These are phyloP conservation scores for Drosophila repletoides DNA, from an alignment of 1,140 invertebrate species.

Conservation along the genomic window DNA sequence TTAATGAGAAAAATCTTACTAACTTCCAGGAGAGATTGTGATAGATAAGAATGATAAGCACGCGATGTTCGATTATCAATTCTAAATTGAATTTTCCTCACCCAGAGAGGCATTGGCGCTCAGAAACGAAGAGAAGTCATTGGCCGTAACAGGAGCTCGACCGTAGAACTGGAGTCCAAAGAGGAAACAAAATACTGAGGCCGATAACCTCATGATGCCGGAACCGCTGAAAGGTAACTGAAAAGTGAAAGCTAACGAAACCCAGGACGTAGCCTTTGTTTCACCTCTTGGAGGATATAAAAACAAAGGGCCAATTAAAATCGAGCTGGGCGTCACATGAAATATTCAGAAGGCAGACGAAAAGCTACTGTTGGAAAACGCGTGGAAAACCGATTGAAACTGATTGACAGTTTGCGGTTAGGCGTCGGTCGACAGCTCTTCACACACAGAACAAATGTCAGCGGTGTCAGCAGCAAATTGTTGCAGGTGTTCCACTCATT, in stretches of 20 bases:
- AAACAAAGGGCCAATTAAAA: conserved; percentile 59
- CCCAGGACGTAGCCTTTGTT: conserved; percentile 27
- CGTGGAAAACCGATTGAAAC: conserved; percentile 17
- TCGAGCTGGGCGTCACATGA: conserved; percentile 31
- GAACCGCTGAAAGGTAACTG: conserved; percentile 41
- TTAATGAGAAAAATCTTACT: background rate
- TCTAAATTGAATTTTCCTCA: conserved; percentile 69
- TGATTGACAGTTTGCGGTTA: conserved; percentile 81
- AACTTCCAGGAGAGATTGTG: no score
- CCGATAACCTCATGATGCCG: conserved; percentile 49
- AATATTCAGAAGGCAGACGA: conserved; percentile 55
- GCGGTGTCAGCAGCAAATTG: conserved; percentile 30
- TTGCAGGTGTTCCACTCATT: conserved; percentile 63
- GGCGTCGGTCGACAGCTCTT: conserved; percentile 33
- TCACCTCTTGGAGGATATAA: conserved; percentile 34
- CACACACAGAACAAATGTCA: conserved; percentile 30
- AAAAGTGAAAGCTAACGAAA: conserved; percentile 31
- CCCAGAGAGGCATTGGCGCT: conserved; percentile 88
- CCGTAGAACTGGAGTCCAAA: conserved; percentile 22
- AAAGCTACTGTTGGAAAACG: no score
- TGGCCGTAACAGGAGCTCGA: conserved; percentile 48
- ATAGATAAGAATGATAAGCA: no score
- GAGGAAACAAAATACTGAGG: conserved; percentile 10
- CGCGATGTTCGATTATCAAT: background rate
- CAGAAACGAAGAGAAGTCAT: conserved; percentile 88